Evolutionary conservation across 2,888 invertebrate species (phyloP).

Genomic region (Pollenia griseotomentosa): DNA sequence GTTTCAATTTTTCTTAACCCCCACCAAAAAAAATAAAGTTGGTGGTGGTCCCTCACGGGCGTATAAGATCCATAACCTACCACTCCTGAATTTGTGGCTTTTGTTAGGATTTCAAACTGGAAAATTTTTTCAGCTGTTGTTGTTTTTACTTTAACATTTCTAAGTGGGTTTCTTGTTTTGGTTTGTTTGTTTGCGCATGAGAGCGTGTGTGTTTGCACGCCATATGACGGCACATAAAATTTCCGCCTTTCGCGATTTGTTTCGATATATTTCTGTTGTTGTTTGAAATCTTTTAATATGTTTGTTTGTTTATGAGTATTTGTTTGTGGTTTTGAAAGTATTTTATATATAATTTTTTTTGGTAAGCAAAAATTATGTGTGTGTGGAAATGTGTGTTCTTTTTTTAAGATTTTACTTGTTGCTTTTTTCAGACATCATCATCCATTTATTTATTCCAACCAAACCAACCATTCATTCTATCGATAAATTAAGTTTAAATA

Average conservation of each 20-base stretch:
- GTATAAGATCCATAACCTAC: slow-evolving; percentile 45
- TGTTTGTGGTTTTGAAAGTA: slow-evolving; percentile 2
- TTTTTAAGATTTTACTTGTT: slow-evolving; percentile 59
- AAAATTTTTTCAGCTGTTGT: slow-evolving; percentile 54
- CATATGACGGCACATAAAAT: slow-evolving; percentile 68
- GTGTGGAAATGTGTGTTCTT: neutral
- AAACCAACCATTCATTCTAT: slow-evolving; percentile 55
- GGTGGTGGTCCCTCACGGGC: neutral
- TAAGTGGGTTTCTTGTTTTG: neutral
- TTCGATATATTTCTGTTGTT: slow-evolving; percentile 9
- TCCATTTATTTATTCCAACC: slow-evolving; percentile 39
- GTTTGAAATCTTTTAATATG: neutral
- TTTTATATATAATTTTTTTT: neutral
- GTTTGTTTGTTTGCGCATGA: neutral
- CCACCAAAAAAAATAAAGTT: neutral
- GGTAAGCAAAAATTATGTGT: neutral
- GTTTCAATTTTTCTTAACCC: slow-evolving; percentile 56
- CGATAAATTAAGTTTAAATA: slow-evolving; percentile 69
- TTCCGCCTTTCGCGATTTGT: slow-evolving; percentile 54
- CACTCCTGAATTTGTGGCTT: slow-evolving; percentile 31
- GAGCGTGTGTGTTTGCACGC: slow-evolving; percentile 16
- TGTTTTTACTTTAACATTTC: slow-evolving; percentile 22
- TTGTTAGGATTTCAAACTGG: slow-evolving; percentile 50
- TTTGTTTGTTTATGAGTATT: neutral
- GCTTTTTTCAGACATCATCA: slow-evolving; percentile 64